Evolutionary conservation across 2,888 invertebrate genomes (phyloP).

Genomic region (Monopis laevigella): DNA sequence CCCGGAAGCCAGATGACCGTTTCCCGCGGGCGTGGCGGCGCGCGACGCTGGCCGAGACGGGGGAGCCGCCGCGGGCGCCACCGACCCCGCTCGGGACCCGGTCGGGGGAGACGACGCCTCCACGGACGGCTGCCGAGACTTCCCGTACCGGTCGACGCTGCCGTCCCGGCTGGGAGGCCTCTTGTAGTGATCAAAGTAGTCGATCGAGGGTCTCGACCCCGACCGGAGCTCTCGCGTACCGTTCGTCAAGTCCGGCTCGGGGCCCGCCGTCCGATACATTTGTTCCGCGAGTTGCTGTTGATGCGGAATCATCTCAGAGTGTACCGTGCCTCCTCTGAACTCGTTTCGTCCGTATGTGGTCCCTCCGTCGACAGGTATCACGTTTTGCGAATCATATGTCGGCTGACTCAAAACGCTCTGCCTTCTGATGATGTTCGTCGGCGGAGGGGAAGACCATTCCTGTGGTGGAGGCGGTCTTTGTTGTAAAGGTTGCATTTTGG

Average conservation of each 20-base stretch:
- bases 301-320: conserved; percentile 42
- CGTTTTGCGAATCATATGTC: conserved; percentile 34
- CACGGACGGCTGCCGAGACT: conserved; percentile 82
- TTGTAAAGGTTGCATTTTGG: conserved; percentile 31
- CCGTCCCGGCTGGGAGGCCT: conserved; percentile 89
- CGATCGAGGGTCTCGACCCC: conserved; percentile 73
- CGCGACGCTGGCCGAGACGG: conserved; percentile 64
- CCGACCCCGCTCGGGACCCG: conserved; percentile 74
- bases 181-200: conserved; percentile 95
- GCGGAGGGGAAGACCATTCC: conserved; percentile 38
- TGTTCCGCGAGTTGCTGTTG: conserved; percentile 34
- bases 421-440: conserved; percentile 29
- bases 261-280: conserved; percentile 35
- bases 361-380: conserved; percentile 36
- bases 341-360: conserved; percentile 41
- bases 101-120: conserved; percentile 67
- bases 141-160: conserved; percentile 83
- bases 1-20: conserved; percentile 73
- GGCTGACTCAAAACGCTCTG: conserved; percentile 53
- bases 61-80: conserved; percentile 78
- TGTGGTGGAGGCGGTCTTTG: conserved; percentile 33
- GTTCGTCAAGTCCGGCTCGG: conserved; percentile 49
- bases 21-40: conserved; percentile 59
- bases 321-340: conserved; percentile 46
- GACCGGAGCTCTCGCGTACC: conserved; percentile 45